Percentiles rank a stretch among this genome's conserved stretches.
phyloP scores from a whole-genome alignment of 92 coral and sea anemone genomes.

The Nematostella vectensis region DNA sequence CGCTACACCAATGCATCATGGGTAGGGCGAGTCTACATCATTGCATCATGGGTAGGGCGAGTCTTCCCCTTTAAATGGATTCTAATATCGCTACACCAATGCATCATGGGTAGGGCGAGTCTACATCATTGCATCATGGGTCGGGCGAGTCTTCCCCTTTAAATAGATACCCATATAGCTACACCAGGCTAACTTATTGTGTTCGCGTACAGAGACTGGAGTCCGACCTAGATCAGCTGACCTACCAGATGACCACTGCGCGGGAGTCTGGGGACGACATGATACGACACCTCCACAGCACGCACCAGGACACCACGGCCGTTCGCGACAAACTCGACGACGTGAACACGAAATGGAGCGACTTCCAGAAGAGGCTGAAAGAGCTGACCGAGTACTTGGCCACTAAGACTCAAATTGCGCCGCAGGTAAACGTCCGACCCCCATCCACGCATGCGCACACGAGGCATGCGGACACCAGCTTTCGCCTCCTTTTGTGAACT shows the following conservation, averaged over 20 bases:
- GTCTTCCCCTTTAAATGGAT: too few species aligned
- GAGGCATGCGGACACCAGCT: too few species aligned
- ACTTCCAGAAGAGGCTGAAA: slow-evolving; percentile 57
- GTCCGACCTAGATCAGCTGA: slow-evolving; percentile 39
- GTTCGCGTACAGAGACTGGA: slow-evolving; percentile 47
- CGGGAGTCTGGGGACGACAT: slow-evolving; percentile 67
- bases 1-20: too few species aligned
- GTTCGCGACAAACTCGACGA: slow-evolving; percentile 53
- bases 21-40: too few species aligned
- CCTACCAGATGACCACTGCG: slow-evolving; percentile 46
- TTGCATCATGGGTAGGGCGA: too few species aligned
- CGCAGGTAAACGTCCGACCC: slow-evolving; percentile 12
- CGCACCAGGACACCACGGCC: slow-evolving; percentile 52
- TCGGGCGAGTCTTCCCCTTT: too few species aligned
- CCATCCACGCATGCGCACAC: background rate
- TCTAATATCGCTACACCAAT: too few species aligned
- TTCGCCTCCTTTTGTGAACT: too few species aligned
- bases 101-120: too few species aligned
- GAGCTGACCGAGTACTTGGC: slow-evolving; percentile 27
- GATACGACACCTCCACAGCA: slow-evolving; percentile 57
- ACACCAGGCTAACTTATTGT: too few species aligned
- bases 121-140: too few species aligned
- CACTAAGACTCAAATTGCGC: background rate
- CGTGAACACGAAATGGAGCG: slow-evolving; percentile 59
- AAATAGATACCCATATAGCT: too few species aligned